phyloP scores from a whole-genome alignment of 2,797 vertebrate genomes.

The Ibycter americanus region DNA sequence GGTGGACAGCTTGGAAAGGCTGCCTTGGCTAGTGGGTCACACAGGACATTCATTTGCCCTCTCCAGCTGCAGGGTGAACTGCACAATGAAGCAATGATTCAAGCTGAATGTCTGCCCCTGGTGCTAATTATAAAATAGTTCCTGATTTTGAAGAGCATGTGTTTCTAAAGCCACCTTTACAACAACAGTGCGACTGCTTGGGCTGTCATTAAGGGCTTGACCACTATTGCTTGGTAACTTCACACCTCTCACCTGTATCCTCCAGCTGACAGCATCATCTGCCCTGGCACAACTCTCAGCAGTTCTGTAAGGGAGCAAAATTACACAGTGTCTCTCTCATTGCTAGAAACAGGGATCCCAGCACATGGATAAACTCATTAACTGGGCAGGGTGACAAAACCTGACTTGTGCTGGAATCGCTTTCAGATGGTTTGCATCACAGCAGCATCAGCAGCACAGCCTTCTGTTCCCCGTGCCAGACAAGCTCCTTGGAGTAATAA shows the following conservation, averaged over 20 bases:
- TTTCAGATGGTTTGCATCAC: background rate
- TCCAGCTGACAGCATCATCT: fast-evolving
- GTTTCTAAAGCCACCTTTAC: background rate
- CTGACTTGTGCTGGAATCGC: background rate
- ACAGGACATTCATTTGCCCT: background rate
- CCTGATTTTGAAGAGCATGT: background rate
- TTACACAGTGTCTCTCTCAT: fast-evolving
- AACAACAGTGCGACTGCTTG: background rate
- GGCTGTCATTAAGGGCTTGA: background rate
- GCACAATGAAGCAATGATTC: fast-evolving
- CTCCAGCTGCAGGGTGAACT: background rate
- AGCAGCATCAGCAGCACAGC: background rate
- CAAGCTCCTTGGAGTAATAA: background rate
- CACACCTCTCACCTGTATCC: fast-evolving
- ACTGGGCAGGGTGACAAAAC: background rate
- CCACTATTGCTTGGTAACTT: fast-evolving
- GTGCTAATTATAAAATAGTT: background rate
- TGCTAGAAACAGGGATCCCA: background rate
- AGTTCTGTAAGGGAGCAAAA: background rate
- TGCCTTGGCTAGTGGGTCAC: background rate
- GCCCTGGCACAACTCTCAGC: fast-evolving
- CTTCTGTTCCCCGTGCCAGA: background rate
- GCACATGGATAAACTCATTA: background rate
- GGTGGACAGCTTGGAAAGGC: background rate
- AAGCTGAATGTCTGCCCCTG: fast-evolving